A percentile compares a stretch with the other conserved stretches of the same genome.
phyloP scores from a whole-genome alignment of 30 jellyfish, hydroid and myxozoan genomes.

The Aurelia coerulea region DNA sequence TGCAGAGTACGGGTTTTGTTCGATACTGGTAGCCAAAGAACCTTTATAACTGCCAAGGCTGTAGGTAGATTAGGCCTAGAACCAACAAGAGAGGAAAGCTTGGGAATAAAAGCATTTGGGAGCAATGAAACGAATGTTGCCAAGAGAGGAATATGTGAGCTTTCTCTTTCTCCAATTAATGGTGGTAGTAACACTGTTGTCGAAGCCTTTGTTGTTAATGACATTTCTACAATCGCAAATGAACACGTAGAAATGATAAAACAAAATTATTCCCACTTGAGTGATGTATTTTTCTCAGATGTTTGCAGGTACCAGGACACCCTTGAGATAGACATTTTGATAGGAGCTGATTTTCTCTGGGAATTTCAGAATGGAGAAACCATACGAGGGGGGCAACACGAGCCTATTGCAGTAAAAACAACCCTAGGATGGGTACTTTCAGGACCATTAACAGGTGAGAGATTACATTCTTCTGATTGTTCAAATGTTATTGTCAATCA shows the following conservation, averaged over 20 bases:
- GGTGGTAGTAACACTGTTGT: slow-evolving; percentile 1
- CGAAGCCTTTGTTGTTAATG: slow-evolving; percentile 62
- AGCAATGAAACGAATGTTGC: slow-evolving; percentile 48
- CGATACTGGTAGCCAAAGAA: too few species aligned
- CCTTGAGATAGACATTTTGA: slow-evolving; percentile 29
- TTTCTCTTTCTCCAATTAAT: slow-evolving; percentile 21
- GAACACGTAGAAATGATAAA: slow-evolving; percentile 31
- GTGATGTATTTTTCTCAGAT: slow-evolving; percentile 31
- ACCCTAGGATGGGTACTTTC: too few species aligned
- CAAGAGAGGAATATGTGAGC: slow-evolving; percentile 38
- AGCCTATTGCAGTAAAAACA: too few species aligned
- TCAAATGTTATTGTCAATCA: background rate
- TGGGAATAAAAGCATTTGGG: slow-evolving; percentile 62
- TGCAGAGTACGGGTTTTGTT: too few species aligned
- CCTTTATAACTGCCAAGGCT: too few species aligned
- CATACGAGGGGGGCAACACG: too few species aligned
- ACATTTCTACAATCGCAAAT: slow-evolving; percentile 45
- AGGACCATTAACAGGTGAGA: slow-evolving; percentile 42
- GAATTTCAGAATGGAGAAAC: slow-evolving; percentile 14
- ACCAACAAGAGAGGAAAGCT: slow-evolving; percentile 56
- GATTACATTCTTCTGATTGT: slow-evolving; percentile 6
- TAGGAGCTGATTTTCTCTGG: slow-evolving; percentile 36
- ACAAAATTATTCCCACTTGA: slow-evolving; percentile 6
- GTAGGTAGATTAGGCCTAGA: too few species aligned
- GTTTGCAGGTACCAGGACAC: slow-evolving; percentile 31